A percentile compares a stretch with the other conserved stretches of the same genome.
phyloP scores from a whole-genome alignment of 2,888 invertebrate genomes.

The Synergus japonicus region DNA sequence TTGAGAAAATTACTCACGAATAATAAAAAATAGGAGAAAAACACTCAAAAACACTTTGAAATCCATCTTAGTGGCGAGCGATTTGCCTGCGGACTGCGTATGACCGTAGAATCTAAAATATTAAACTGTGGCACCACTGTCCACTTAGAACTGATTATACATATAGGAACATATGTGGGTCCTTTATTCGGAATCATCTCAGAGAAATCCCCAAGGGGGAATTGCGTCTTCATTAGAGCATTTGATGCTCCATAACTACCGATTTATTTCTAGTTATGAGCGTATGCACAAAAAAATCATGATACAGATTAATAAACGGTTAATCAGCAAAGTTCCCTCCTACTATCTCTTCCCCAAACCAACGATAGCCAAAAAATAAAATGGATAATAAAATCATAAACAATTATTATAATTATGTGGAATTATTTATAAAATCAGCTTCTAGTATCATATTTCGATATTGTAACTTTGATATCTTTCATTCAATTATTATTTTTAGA shows the following conservation, averaged over 20 bases:
- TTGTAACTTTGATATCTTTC: not conserved
- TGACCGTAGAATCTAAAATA: not conserved
- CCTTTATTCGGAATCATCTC: not conserved
- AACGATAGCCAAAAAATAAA: not conserved
- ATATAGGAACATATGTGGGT: not conserved
- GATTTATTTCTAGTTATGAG: not conserved
- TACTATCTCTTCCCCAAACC: not conserved
- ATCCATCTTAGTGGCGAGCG: not conserved
- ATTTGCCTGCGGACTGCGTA: not conserved
- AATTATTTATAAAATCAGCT: not conserved
- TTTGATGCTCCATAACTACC: not conserved
- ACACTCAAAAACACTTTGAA: not conserved
- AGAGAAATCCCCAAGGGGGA: not conserved
- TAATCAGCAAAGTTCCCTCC: not conserved
- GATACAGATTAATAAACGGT: not conserved
- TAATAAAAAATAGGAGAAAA: not conserved
- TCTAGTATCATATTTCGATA: not conserved
- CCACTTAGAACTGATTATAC: conserved; percentile 1
- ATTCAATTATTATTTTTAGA: too few species aligned
- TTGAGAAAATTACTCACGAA: not conserved
- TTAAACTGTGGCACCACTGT: conserved; percentile 2
- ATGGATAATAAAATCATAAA: not conserved
- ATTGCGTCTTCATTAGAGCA: conserved; percentile 20
- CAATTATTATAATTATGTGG: too few species aligned
- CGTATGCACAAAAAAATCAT: not conserved